Evolutionary conservation across 2,797 vertebrate genomes (phyloP).

Genomic region (Leucoraja ocellata): DNA sequence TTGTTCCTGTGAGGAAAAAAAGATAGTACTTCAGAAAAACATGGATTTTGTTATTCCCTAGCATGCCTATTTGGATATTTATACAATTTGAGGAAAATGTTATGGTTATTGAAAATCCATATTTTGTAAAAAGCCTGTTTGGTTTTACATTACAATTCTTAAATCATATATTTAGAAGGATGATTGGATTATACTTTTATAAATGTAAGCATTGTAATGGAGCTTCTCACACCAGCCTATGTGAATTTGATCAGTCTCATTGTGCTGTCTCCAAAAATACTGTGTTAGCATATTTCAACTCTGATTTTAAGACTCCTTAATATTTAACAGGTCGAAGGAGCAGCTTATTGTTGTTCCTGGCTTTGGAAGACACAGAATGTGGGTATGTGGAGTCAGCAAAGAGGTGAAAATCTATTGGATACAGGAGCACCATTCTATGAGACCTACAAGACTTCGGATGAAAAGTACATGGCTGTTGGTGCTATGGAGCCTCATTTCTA

Average conservation of each 20-base stretch:
- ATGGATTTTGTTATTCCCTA: not conserved
- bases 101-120: not conserved
- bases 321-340: constrained; percentile 80
- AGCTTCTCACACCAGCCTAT: not conserved
- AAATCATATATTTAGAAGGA: not conserved
- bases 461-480: constrained; percentile 79
- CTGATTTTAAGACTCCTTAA: not conserved
- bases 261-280: not conserved
- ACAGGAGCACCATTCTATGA: constrained; percentile 83
- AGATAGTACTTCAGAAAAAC: not conserved
- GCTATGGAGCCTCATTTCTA: constrained; percentile 87
- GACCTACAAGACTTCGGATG: constrained; percentile 77
- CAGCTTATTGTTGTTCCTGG: constrained; percentile 82
- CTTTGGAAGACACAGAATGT: constrained; percentile 71
- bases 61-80: not conserved
- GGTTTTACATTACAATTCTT: not conserved
- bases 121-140: not conserved
- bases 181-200: not conserved
- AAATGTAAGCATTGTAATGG: not conserved
- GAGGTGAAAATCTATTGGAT: constrained; percentile 82
- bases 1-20: not conserved
- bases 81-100: not conserved
- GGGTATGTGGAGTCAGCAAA: constrained; percentile 66
- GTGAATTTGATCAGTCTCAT: not conserved
- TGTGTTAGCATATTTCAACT: not conserved